Conservation (phyloP, 2,888 invertebrate genomes). For the Epiperipatus broadwayi region DNA sequence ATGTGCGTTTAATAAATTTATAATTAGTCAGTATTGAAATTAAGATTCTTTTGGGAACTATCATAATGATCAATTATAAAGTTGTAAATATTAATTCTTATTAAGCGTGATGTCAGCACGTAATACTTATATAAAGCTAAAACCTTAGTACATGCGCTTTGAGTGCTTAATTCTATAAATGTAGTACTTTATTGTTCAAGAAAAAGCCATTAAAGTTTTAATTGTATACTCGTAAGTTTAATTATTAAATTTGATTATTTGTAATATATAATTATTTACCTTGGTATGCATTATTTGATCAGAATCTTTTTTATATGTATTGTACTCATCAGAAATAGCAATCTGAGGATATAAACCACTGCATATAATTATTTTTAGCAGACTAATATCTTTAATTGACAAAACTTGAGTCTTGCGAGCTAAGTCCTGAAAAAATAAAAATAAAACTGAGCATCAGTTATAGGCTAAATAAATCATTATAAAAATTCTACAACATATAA, state of each 20-base stretch:
- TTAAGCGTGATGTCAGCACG: no score
- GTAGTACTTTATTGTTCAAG: no score
- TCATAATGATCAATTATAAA: no score
- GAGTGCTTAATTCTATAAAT: no score
- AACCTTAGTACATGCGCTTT: no score
- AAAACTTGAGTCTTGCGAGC: constrained; percentile 42
- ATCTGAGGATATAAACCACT: constrained; percentile 89
- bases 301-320: constrained; percentile 53
- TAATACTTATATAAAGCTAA: no score
- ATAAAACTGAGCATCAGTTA: neutral
- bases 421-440: constrained; percentile 30
- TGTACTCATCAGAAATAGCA: constrained; percentile 81
- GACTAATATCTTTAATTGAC: constrained; percentile 44
- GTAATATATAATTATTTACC: constrained; percentile 14
- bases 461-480: neutral
- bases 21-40: no score
- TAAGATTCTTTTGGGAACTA: no score
- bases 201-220: no score
- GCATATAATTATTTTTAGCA: constrained; percentile 60
- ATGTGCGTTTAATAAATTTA: no score
- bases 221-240: constrained; percentile 1
- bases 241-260: neutral
- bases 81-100: no score
- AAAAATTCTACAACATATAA: neutral
- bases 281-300: constrained; percentile 32